phyloP scores from a whole-genome alignment of 2,797 vertebrate genomes.

The Eurystomus glaucurus region DNA sequence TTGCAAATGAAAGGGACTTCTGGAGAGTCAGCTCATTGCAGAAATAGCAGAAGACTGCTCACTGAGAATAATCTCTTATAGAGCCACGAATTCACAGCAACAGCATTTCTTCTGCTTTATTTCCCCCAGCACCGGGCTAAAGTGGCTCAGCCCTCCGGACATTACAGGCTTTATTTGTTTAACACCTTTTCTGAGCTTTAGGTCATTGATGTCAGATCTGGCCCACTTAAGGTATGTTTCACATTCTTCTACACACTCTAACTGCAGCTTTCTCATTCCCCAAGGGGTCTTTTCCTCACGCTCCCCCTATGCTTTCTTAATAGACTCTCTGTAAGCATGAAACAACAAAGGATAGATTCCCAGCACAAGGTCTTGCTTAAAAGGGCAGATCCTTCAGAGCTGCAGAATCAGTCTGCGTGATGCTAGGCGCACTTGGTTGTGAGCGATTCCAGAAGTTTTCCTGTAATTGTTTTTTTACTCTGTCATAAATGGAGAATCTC shows the following conservation, averaged over 20 bases:
- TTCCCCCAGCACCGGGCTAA: constrained; percentile 21
- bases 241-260: not conserved
- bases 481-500: not conserved
- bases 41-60: constrained; percentile 49
- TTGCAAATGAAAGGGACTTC: constrained; percentile 35
- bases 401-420: accelerated
- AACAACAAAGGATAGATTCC: not conserved
- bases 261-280: not conserved
- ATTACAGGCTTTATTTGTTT: constrained; percentile 26
- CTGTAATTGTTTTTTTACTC: not conserved
- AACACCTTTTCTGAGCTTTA: not conserved
- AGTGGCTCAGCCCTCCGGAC: constrained; percentile 26
- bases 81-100: constrained; percentile 41
- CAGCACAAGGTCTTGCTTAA: not conserved
- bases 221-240: not conserved
- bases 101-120: constrained; percentile 65
- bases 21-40: constrained; percentile 57
- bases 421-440: not conserved
- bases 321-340: not conserved
- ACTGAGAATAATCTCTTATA: not conserved
- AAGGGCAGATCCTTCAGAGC: not conserved
- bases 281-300: not conserved
- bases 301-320: not conserved
- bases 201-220: not conserved
- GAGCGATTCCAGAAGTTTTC: not conserved